These are phyloP conservation scores for Andrena dorsata DNA, from an alignment of 2,888 invertebrate species.

Conservation along the genomic window DNA sequence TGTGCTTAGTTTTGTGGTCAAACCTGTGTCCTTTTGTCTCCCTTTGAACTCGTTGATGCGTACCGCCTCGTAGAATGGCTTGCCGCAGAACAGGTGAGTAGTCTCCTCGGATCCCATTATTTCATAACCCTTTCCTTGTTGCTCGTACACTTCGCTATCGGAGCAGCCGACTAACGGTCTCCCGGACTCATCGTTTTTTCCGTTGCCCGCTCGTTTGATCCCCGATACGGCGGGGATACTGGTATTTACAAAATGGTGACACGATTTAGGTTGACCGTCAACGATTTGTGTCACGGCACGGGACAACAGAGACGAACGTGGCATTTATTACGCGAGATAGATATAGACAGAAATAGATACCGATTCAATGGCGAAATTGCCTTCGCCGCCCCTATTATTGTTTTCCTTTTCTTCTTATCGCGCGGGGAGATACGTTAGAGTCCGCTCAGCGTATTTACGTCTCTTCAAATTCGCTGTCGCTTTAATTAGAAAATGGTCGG, in stretches of 20 bases:
- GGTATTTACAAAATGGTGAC: conserved; percentile 14
- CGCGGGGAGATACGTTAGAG: conserved; percentile 34
- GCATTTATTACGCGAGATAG: conserved; percentile 37
- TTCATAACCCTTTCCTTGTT: background rate
- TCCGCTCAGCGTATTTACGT: conserved; percentile 31
- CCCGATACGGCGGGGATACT: background rate
- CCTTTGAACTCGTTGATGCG: conserved; percentile 45
- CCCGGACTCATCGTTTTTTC: conserved; percentile 11
- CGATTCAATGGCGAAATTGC: conserved; percentile 36
- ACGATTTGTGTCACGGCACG: conserved; percentile 11
- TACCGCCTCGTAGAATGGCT: conserved; percentile 47
- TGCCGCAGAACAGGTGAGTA: conserved; percentile 65
- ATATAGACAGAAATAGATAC: conserved; percentile 34
- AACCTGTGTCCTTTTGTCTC: conserved; percentile 35
- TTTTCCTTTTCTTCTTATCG: conserved; percentile 46
- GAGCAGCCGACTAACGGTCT: conserved; percentile 15
- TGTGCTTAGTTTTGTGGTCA: background rate
- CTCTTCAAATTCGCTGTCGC: background rate
- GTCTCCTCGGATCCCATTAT: conserved; percentile 71
- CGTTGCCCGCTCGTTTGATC: background rate
- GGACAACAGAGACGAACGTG: conserved; percentile 12
- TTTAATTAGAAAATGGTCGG: background rate
- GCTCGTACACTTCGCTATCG: background rate
- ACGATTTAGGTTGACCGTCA: conserved; percentile 11
- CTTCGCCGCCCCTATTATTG: conserved; percentile 42